Evolutionary conservation across 2,797 vertebrate genomes (phyloP).

Genomic region (Enteromius treurensis): DNA sequence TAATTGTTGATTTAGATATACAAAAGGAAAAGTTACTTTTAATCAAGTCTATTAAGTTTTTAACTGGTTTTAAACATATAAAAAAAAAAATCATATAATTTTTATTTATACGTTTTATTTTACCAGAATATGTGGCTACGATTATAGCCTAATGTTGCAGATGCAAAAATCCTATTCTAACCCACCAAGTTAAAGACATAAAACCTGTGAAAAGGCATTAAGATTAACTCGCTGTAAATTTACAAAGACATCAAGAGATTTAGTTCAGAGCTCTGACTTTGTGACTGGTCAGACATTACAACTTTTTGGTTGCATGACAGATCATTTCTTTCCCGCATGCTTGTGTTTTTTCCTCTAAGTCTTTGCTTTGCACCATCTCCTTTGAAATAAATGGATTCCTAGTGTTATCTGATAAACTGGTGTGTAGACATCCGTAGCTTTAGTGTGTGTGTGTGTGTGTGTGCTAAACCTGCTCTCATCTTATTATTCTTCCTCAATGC

Average conservation of each 20-base stretch:
- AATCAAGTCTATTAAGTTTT: too few relatives aligned
- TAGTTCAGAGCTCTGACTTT: background rate
- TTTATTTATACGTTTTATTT: background rate
- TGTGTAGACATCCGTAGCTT: background rate
- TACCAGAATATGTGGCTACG: background rate
- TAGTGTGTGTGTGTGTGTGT: background rate
- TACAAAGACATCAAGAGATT: background rate
- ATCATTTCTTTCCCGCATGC: background rate
- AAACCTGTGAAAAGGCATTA: background rate
- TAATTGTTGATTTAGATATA: too few relatives aligned
- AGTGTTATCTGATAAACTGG: conserved; percentile 4
- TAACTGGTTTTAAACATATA: too few relatives aligned
- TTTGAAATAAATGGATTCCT: background rate
- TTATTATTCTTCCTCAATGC: background rate
- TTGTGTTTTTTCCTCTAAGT: background rate
- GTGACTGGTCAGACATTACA: background rate
- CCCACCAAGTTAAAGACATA: background rate
- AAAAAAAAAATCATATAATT: too few relatives aligned
- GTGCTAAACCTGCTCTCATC: background rate
- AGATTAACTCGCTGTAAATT: background rate
- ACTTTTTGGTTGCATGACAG: background rate
- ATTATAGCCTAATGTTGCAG: background rate
- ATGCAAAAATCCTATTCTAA: background rate
- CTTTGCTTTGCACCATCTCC: background rate
- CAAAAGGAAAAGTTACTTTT: too few relatives aligned